Base-by-base conservation (phyloP, 2,797 vertebrate genomes). In the Sebastes reedi region DNA sequence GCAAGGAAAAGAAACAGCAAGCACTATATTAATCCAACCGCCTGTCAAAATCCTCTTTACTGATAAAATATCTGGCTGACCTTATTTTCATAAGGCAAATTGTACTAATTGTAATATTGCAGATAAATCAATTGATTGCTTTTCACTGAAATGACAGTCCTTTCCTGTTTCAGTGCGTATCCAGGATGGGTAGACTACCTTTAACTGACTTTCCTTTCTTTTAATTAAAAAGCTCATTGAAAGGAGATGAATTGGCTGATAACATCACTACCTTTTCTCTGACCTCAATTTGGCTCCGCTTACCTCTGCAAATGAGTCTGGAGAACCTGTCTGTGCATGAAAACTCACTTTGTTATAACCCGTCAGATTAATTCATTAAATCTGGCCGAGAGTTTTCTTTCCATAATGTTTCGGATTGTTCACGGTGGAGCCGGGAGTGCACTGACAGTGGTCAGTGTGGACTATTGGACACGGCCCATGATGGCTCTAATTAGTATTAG, bases 181-280 rank as follows among this genome's bases (percentile, higher is more conserved):
- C 18, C 59, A 27, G 56, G 69, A 75, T 34, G 66, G 68, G 79
- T 67, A 50, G 83, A 61, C 75, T 82, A 39, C 77, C 87, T 86
- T 84, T 74, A 84, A 73, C 74, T 5, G 77, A 82, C 88, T 86
- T 85, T 83, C 79, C 68, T 70, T 81, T 82, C 50, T 77, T 91
- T 88, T 91, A 91, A 92, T 91, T 93, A 91, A 89, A 92, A 90
- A 85, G 76, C 88, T 90, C 60, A 80, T 87, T 87, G 84, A 85
- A 87, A 88, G 70, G 79, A 90, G 87, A 91, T 86, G 85, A 85
- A 89, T 92, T 84, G 87, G 74, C 76, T 69, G 89, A 92, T 91
- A 89, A 72, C 86, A 87, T 79, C 82, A 67, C 84, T 86, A 83
- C 88, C 89, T 91, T 85, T 84, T 86, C 72, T 62, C 70, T 89